These are phyloP conservation scores for Tachyglossus aculeatus DNA, from an alignment of 2,797 vertebrate genomes.

Conservation along the genomic window DNA sequence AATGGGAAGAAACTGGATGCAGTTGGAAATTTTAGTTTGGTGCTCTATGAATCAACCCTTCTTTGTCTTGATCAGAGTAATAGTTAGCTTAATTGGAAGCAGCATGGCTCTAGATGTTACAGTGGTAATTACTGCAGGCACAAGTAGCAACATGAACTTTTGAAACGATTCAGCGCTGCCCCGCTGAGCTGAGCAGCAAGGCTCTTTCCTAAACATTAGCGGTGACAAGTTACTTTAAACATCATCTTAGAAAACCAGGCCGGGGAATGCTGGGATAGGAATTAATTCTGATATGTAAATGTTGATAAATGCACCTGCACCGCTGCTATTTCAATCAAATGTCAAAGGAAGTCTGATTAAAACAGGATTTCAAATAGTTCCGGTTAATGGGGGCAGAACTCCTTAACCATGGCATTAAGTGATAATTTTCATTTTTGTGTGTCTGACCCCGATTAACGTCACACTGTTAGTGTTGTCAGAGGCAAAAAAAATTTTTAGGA, in stretches of 20 bases:
- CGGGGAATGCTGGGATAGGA: not conserved
- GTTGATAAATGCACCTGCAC: conserved; percentile 40
- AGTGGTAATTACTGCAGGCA: not conserved
- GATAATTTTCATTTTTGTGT: conserved; percentile 30
- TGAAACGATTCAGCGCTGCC: not conserved
- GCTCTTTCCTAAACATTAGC: not conserved
- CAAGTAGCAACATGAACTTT: not conserved
- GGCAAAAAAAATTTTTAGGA: not conserved
- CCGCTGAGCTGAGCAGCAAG: not conserved
- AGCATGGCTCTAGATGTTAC: not conserved
- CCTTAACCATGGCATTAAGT: conserved; percentile 7
- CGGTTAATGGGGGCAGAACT: not conserved
- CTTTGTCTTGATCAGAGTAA: too few species aligned
- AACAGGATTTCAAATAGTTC: conserved; percentile 17
- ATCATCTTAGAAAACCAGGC: conserved; percentile 15
- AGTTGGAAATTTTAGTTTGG: too few species aligned
- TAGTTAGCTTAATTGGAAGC: not conserved
- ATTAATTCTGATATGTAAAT: conserved; percentile 39
- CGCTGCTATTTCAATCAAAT: conserved; percentile 53
- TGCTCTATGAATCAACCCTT: too few species aligned
- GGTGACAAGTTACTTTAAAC: not conserved
- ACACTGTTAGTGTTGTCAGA: conserved; percentile 13
- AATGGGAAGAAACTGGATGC: too few species aligned
- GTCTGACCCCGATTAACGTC: conserved; percentile 16
- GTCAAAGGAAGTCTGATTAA: conserved; percentile 42